Base-by-base conservation (phyloP, 2,113 vertebrate species). In the Megaceryle torquata region DNA sequence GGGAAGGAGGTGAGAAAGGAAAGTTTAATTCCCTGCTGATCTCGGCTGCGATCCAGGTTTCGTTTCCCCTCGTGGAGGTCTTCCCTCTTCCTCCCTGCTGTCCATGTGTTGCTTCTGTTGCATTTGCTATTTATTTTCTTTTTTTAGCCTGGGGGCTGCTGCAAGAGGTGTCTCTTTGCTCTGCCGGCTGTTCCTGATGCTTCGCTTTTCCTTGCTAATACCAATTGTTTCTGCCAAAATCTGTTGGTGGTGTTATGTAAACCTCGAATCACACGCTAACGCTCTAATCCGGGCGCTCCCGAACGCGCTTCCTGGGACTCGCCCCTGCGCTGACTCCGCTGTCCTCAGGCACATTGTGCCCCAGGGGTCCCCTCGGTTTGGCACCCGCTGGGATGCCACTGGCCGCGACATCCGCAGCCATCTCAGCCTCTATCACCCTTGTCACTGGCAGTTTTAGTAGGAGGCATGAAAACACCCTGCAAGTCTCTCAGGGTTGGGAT, bases 171-270 rank as follows among this genome's bases (percentile, higher is more conserved):
- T 92, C 89, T 91, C 74, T 93, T 35, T 93, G 91, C 95, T 94
- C 78, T 5, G 82, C 64, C 28, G 93, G 13, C 91, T 91, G 67
- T 86, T 95, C 91, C 92, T 71, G 92, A 87, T 93, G 78, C 91
- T 86, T 89, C 83, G 3, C 67, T 89, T 46, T 86, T n/a, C 94
- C 91, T 87, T 3, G 64, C 88, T 93, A 71, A 85, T 87, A 82
- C 48, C 92, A 39, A 93, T 96, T 93, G 94, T 92, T 63, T 59
- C 84, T 97, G 96, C 93, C 95, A 95, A 94, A 77, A 93, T 64
- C 56, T 0, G 51, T 80, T 14, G 56, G 41, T 8, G 78, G 96
- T 94, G 97, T 96, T 89, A 96, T 95, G 95, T 94, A 97, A 97
- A 96, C 96, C 88, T 96, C n/a, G 84, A 96, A 92, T 96, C 92